Conservation (phyloP, 1,140 invertebrate species). For the Yoshiicerus persimilis region DNA sequence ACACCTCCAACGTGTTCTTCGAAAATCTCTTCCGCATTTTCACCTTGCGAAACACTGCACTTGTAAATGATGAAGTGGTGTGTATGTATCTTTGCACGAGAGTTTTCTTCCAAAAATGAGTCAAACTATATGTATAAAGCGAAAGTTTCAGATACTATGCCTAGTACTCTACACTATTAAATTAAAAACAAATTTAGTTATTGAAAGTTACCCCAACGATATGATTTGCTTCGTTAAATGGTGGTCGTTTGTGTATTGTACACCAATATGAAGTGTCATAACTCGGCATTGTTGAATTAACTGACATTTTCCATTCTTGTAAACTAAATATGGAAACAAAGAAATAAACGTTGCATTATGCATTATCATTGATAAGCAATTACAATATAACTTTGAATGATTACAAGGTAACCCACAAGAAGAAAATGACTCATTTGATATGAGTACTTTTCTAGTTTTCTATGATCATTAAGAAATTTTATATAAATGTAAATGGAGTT, state of each 20-base stretch:
- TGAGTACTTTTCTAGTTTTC: no score
- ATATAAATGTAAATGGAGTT: no score
- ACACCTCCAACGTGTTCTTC: neutral
- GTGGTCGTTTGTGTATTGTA: slow-evolving; percentile 22
- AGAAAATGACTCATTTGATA: no score
- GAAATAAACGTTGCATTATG: no score
- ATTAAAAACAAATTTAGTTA: neutral
- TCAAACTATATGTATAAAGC: slow-evolving; percentile 18
- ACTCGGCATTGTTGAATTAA: slow-evolving; percentile 7
- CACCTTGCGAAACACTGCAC: neutral
- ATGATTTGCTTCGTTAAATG: neutral
- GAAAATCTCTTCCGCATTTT: slow-evolving; percentile 1
- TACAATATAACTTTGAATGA: no score
- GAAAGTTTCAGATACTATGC: neutral
- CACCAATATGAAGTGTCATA: slow-evolving; percentile 38
- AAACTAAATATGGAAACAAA: neutral
- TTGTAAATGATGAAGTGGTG: slow-evolving; percentile 37
- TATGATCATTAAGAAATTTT: no score
- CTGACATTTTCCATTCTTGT: neutral
- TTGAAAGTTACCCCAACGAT: slow-evolving; percentile 28
- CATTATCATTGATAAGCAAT: no score
- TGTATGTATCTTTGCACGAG: neutral
- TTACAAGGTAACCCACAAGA: neutral
- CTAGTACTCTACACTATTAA: neutral
- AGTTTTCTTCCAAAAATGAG: neutral